A percentile compares a stretch with the other conserved stretches of the same genome.
phyloP scores from a whole-genome alignment of 2,888 invertebrate species.

The Elmis aenea region DNA sequence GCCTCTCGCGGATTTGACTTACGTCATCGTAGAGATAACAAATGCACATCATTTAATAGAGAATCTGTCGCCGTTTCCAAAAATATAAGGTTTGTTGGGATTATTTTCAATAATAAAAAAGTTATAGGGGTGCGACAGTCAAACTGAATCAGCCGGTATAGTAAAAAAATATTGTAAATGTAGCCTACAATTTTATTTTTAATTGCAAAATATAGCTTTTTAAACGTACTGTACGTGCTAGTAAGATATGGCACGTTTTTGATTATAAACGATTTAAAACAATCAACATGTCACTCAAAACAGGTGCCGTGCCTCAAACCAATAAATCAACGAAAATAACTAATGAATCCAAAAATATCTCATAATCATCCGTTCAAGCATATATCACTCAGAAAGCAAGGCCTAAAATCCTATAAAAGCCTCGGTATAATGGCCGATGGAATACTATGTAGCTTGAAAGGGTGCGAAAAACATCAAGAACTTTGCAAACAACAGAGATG shows the following conservation, averaged over 20 bases:
- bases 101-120: too few species aligned
- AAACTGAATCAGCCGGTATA: too few species aligned
- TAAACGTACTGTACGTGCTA: too few species aligned
- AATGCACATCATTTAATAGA: too few species aligned
- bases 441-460: conserved; percentile 19
- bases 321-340: conserved; percentile 40
- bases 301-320: conserved; percentile 39
- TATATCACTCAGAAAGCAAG: conserved; percentile 25
- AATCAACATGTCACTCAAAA: conserved; percentile 17
- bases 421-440: conserved; percentile 31
- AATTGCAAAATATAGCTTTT: too few species aligned
- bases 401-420: conserved; percentile 33
- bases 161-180: too few species aligned
- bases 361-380: conserved; percentile 30
- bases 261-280: conserved; percentile 5
- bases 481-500: conserved; percentile 11
- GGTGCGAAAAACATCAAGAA: conserved; percentile 10
- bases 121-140: too few species aligned
- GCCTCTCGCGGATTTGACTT: too few species aligned
- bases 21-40: too few species aligned
- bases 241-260: not conserved
- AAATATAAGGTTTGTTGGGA: too few species aligned
- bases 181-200: too few species aligned
- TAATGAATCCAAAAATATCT: conserved; percentile 40
- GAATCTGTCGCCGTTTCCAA: too few species aligned